These are phyloP conservation scores for Hydrophis major DNA, from an alignment of 2,797 vertebrate genomes.

Conservation along the genomic window DNA sequence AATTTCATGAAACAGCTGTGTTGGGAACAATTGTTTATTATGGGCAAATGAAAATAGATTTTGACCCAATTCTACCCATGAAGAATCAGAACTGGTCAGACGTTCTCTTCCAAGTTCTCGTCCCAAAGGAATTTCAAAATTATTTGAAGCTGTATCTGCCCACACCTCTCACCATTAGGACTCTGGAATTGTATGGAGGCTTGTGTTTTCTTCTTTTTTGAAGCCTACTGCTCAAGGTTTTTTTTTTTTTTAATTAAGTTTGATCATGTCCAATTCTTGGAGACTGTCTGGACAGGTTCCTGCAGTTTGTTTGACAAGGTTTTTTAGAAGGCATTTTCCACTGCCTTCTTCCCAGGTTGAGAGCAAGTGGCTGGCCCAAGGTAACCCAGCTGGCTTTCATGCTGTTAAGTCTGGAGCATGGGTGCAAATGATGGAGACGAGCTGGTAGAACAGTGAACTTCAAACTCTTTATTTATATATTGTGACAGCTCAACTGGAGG, in stretches of 20 bases:
- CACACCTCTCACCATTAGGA: neutral
- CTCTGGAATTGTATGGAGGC: neutral
- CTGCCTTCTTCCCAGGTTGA: neutral
- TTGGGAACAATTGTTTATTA: neutral
- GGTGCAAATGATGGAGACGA: no score
- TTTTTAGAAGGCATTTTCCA: neutral
- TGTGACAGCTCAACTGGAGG: no score
- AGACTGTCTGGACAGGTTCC: neutral
- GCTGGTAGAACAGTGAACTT: no score
- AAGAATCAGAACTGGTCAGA: neutral
- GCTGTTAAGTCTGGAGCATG: no score
- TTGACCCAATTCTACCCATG: neutral
- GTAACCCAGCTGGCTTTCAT: neutral
- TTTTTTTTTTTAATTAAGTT: neutral
- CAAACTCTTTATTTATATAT: no score
- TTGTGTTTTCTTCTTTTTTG: neutral
- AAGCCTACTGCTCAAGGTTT: neutral
- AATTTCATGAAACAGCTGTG: slow-evolving; percentile 27
- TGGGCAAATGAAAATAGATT: neutral
- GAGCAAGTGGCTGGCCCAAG: neutral
- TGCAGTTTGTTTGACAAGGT: neutral
- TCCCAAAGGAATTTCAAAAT: neutral
- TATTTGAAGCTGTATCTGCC: neutral
- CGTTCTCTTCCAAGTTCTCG: neutral
- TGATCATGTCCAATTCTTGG: rapidly evolving